phyloP scores from a whole-genome alignment of 1,140 invertebrate species.

The Stegodyphus dumicola region DNA sequence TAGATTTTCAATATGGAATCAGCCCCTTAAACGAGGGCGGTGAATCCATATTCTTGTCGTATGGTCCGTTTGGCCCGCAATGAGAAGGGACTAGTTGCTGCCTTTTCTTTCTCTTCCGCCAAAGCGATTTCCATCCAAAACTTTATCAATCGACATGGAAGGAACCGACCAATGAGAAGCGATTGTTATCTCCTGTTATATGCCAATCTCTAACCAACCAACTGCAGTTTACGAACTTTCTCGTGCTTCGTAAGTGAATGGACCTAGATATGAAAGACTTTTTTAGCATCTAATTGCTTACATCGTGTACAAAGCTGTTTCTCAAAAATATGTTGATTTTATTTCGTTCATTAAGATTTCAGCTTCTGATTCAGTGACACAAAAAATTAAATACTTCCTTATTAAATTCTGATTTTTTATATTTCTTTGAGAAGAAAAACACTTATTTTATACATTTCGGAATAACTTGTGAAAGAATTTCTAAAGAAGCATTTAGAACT shows the following conservation, averaged over 20 bases:
- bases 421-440: no score
- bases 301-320: no score
- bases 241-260: constrained; percentile 41
- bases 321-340: no score
- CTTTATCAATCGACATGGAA: constrained; percentile 49
- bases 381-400: no score
- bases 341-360: no score
- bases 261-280: background rate
- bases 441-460: no score
- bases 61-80: constrained; percentile 32
- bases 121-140: constrained; percentile 32
- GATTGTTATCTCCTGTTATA: background rate
- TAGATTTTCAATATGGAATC: no score
- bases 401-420: no score
- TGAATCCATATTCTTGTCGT: constrained; percentile 43
- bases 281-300: no score
- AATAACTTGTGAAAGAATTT: no score
- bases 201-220: constrained; percentile 1
- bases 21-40: background rate
- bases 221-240: constrained; percentile 46
- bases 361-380: no score
- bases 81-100: constrained; percentile 7
- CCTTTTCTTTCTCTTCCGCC: constrained; percentile 4
- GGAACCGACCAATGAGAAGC: constrained; percentile 49
- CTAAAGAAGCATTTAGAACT: no score